Conservation (phyloP, 2,797 vertebrate species). For the Galagoides demidoff region DNA sequence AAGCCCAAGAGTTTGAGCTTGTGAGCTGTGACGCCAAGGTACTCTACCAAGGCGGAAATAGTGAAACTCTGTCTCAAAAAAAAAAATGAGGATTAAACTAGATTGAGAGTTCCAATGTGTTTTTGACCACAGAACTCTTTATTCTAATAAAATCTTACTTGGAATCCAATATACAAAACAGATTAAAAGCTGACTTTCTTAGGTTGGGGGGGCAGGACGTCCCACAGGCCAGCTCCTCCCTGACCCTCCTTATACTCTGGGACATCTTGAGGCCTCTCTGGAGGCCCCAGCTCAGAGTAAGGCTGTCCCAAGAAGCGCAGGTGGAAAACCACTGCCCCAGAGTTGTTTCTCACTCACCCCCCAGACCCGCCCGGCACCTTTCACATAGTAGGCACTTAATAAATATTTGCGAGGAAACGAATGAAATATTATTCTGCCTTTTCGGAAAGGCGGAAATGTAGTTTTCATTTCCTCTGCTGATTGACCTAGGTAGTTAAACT, state of each 20-base stretch:
- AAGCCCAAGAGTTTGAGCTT: too few relatives aligned
- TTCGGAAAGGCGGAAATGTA: conserved; percentile 50
- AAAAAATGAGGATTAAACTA: not conserved
- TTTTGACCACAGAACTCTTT: not conserved
- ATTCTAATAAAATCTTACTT: conserved; percentile 34
- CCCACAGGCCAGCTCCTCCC: not conserved
- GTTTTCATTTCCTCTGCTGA: conserved; percentile 80
- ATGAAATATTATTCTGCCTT: conserved; percentile 60
- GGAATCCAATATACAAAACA: conserved; percentile 18
- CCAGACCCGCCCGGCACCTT: not conserved
- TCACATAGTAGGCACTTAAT: conserved; percentile 73
- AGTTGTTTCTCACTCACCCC: not conserved
- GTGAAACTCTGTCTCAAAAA: too few relatives aligned
- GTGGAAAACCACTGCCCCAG: not conserved
- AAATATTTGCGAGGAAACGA: conserved; percentile 53
- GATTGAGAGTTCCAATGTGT: not conserved
- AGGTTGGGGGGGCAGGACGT: not conserved
- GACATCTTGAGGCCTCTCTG: not conserved
- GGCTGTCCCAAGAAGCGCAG: not conserved
- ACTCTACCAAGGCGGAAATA: too few relatives aligned
- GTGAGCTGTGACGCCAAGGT: too few relatives aligned
- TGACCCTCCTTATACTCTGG: accelerated
- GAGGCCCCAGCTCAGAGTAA: not conserved
- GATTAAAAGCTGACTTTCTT: not conserved
- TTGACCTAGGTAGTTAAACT: conserved; percentile 71